Evolutionary conservation across 2,113 vertebrate genomes (phyloP).

Genomic region (Lanius collurio): DNA sequence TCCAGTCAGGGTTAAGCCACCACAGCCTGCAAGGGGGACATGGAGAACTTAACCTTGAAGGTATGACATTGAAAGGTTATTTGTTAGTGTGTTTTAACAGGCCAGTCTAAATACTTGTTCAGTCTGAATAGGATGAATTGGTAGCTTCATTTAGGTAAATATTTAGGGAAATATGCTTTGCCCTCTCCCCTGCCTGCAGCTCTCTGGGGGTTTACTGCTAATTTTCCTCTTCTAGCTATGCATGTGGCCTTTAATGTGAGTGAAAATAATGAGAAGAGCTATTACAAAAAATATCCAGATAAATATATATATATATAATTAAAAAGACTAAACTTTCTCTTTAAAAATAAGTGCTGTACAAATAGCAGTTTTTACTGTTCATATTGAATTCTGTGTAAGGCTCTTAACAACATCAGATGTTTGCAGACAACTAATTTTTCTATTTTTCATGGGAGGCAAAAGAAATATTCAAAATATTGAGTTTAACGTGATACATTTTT

Average conservation of each 20-base stretch:
- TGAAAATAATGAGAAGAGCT: not conserved
- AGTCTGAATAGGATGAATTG: not conserved
- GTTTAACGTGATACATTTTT: not conserved
- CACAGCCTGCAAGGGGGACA: not conserved
- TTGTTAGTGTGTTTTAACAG: not conserved
- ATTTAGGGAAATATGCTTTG: not conserved
- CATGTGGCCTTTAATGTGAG: not conserved
- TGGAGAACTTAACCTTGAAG: not conserved
- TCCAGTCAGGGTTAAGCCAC: not conserved
- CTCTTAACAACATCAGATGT: not conserved
- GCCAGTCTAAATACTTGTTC: not conserved
- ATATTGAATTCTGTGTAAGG: not conserved
- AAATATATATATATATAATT: not conserved
- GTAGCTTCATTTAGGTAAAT: not conserved
- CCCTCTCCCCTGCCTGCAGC: not conserved
- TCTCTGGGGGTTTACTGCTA: not conserved
- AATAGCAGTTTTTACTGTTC: not conserved
- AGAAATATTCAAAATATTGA: not conserved
- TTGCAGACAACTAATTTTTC: not conserved
- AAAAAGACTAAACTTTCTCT: accelerated
- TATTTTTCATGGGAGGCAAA: not conserved
- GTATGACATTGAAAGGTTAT: not conserved
- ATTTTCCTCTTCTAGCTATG: not conserved
- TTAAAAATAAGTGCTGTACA: not conserved
- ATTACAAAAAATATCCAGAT: not conserved